Base-by-base conservation (phyloP, 1,140 invertebrate species). In the Nasonia giraulti region DNA sequence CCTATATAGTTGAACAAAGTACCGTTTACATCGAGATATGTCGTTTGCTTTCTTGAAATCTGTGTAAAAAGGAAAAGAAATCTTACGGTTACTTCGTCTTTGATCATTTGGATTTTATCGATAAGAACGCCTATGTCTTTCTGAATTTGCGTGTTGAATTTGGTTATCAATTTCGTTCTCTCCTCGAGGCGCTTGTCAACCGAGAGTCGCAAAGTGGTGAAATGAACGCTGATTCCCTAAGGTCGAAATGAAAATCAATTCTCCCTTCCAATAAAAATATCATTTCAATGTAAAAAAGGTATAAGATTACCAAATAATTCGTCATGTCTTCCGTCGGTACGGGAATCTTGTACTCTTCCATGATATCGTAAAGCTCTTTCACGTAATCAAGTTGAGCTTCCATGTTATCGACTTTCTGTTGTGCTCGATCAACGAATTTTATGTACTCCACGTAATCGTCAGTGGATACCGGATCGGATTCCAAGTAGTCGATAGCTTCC, bases 341-440 rank as follows among this genome's bases (percentile, higher is more conserved):
- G 0, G 93, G 91, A 81, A 97, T 95, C n/a, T 92, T 87, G 89
- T 95, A 97, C 87, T 96, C 94, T 83, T 96, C 95, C 86, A 96
- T 96, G 8, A 96, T 94, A 74, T 96, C 94, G 89, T 96, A 95
- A 79, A 96, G 90, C 86, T 97, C 95, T 88, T 96, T 96, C 2
- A 95, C 94, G 88, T 96, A 95, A 87, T 96, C 94, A 5, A 96
- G 91, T 75, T 95, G 93, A 27, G 89, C 89, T 88, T 96, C 95
- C 89, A 97, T 92, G 1, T 93, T 91, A 68, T 96, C 95, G 44
- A 96, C 93, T 91, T 94, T 94, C 40, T 91, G 88, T 83, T 94
- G 92, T 44, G 95, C 94, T 76, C 94, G 91, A 82, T 97, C 96
- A 1, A 97, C 89, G 89, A 96, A 97, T 31, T 94, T 94, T 1